Base-by-base conservation (phyloP, 2,113 vertebrate species). In the Sturnira hondurensis region DNA sequence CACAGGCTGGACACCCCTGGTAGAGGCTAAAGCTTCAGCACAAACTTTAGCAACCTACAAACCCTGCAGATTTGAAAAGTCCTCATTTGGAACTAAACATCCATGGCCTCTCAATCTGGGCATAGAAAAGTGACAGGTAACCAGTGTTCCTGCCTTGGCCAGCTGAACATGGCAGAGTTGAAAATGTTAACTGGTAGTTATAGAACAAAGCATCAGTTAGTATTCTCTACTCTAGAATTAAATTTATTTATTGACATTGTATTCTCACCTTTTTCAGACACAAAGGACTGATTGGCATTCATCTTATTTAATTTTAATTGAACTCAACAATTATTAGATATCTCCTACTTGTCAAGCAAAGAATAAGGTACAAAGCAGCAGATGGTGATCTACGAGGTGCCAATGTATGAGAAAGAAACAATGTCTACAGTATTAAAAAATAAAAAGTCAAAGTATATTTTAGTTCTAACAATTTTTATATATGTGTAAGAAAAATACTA, bases 271-370 rank as follows among this genome's bases (percentile, higher is more conserved):
- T 80, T 94, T 73, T 50, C 71, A 94, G 76, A 81, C 26, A 85
- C 28, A 89, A 83, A 92, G 28, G 50, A 78, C n/a, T 14, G 13
- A 45, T 7, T 24, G 41, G n/a, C 4, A 43, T 77, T 89, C 80
- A 68, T 70, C 9, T 70, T 85, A 68, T n/a, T 93, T 91, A 31
- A 54, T 63, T 71, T 88, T 93, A 91, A 54, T 93, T 93, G 92
- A 89, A 70, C 38, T 74, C 54, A 70, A 26, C 68, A 58, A 58
- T 93, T 78, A 91, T 70, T 71, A 83, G 33, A 19, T 87, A 28
- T 47, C 36, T 95, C 45, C 33, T 65, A 8, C 63, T 20, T 70
- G 50, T 54, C 7, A 31, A 81, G 33, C 50, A 76, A 88, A 80
- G 54, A 38, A 31, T 11, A 77, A 83, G 41, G 41, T 54, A 47